Base-by-base conservation (phyloP, 2,888 invertebrate species). In the Chymomyza procnemis region DNA sequence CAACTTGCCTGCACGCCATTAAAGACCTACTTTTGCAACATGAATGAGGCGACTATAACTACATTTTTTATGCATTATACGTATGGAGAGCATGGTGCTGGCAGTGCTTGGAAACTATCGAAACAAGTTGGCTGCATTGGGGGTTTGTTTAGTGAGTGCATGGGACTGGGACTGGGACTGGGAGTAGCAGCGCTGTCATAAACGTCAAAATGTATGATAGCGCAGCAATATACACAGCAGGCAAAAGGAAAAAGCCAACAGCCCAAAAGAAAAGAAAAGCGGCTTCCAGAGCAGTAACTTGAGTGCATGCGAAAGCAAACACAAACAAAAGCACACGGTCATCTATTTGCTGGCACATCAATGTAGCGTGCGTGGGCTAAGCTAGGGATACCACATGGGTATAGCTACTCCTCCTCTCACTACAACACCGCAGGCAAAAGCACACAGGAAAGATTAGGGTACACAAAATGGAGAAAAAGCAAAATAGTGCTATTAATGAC, bases 1-100 rank as follows among this genome's bases (percentile, higher is more conserved):
- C 22, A 41, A 62, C 12, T 62, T 12, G 26, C 46, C n/a, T 41
- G 22, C 50, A 26, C 48, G 16, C 54, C 60, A 61, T 64, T 50
- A 68, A 77, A 76, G 80, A 74, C 76, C 81, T 78, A 82, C 67
- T 74, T 81, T 57, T 73, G 76, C 74, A 73, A 78, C 70, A 76
- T 80, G 78, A 83, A 82, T 81, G 79, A 74, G 79, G 63, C 3
- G 79, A 70, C 70, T 76, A 71, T 79, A 82, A 78, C 77, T 78
- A 78, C 78, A 82, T 80, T 74, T 80, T 79, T 78, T 69, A 80
- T 79, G 74, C 34, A 41, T 41, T 41, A 41, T 73, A 64, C 19
- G 54, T 12, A 21, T 52, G 52, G 52, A 21, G 54, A 12, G 19
- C 18, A 14, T n/a, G 52, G 54, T 22, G 54, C 18, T 54, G 54